These are phyloP conservation scores for Microcebus griseorufus DNA, from an alignment of 2,113 vertebrate genomes.

Conservation along the genomic window DNA sequence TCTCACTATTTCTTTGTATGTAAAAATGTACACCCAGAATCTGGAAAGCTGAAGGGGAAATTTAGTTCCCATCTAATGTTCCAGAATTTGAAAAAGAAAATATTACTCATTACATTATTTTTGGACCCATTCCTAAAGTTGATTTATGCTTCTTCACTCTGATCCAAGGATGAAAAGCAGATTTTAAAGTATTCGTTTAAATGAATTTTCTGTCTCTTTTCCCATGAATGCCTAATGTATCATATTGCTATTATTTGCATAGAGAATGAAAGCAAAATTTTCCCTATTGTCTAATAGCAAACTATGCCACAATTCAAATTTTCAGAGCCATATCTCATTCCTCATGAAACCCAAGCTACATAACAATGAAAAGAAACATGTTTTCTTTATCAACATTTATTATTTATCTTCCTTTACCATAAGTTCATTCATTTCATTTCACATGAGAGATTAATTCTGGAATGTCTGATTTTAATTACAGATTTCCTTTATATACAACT, in stretches of 20 bases:
- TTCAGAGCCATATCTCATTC: constrained; percentile 14
- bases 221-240: background rate
- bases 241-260: constrained; percentile 26
- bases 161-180: background rate
- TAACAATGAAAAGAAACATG: constrained; percentile 41
- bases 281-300: background rate
- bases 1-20: background rate
- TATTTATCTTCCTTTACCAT: constrained; percentile 18
- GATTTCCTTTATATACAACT: background rate
- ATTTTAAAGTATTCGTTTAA: background rate
- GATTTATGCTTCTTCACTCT: background rate
- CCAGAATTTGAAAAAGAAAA: background rate
- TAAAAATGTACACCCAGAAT: background rate
- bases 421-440: constrained; percentile 48
- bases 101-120: background rate
- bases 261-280: background rate
- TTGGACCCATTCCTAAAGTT: background rate
- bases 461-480: constrained; percentile 52
- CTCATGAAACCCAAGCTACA: background rate
- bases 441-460: constrained; percentile 37
- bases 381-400: constrained; percentile 33
- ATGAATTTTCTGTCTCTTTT: constrained; percentile 3
- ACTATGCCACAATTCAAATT: constrained; percentile 31
- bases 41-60: background rate
- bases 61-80: background rate